Conservation (phyloP, 2,797 vertebrate species). For the Tapera naevia region DNA sequence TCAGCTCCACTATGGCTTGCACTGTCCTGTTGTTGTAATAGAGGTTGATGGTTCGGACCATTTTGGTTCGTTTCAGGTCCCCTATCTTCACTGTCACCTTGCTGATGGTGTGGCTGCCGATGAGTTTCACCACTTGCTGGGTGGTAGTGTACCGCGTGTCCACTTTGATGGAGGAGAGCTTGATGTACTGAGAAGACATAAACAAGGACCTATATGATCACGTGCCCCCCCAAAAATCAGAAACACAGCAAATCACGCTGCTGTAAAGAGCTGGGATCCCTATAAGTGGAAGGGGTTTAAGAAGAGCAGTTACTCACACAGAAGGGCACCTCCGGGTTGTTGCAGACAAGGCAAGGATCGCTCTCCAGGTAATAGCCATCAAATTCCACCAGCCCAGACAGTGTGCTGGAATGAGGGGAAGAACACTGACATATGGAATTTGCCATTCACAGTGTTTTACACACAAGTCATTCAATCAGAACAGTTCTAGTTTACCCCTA, state of each 20-base stretch:
- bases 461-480: not conserved
- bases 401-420: constrained; percentile 79
- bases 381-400: constrained; percentile 97
- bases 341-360: constrained; percentile 97
- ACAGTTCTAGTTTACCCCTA: not conserved
- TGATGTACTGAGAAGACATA: constrained; percentile 88
- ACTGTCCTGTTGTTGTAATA: constrained; percentile 99
- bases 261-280: accelerated
- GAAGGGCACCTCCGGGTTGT: constrained; percentile 98
- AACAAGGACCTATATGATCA: no score
- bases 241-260: accelerated
- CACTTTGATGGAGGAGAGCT: constrained; percentile 99
- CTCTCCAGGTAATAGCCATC: constrained; percentile 98
- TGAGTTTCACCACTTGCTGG: constrained; percentile 98
- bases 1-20: constrained; percentile 97
- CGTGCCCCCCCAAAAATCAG: no score
- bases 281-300: not conserved
- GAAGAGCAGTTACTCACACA: constrained; percentile 84
- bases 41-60: constrained; percentile 97
- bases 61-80: constrained; percentile 97
- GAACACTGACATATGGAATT: not conserved
- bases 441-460: not conserved
- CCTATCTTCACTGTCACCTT: constrained; percentile 98
- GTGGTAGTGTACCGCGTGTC: constrained; percentile 99
- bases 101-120: constrained; percentile 98